These are phyloP conservation scores for Nebria salina DNA, from an alignment of 2,888 invertebrate species.

Conservation along the genomic window DNA sequence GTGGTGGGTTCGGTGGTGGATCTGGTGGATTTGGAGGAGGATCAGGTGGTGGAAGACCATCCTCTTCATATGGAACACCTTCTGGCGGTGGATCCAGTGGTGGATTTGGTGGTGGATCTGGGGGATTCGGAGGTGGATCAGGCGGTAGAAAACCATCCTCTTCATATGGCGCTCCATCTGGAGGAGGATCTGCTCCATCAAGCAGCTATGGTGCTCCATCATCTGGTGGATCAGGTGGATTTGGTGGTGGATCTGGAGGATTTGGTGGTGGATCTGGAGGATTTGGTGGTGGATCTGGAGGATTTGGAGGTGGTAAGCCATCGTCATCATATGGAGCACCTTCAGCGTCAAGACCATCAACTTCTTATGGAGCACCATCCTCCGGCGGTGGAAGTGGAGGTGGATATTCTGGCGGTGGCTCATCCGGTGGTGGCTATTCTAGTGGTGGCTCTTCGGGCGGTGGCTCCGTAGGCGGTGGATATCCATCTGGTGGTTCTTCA, in stretches of 20 bases:
- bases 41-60: conserved; percentile 52
- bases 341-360: conserved; percentile 50
- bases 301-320: conserved; percentile 52
- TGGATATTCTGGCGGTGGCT: conserved; percentile 52
- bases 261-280: conserved; percentile 48
- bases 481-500: conserved; percentile 57
- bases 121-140: conserved; percentile 50
- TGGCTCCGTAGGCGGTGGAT: conserved; percentile 48
- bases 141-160: conserved; percentile 50
- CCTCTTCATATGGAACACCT: conserved; percentile 58
- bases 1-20: conserved; percentile 58
- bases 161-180: conserved; percentile 58
- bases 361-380: conserved; percentile 51
- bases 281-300: conserved; percentile 55
- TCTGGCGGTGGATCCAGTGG: conserved; percentile 53
- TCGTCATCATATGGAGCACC: conserved; percentile 58
- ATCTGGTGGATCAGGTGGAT: conserved; percentile 53
- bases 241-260: conserved; percentile 50
- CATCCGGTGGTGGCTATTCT: conserved; percentile 53
- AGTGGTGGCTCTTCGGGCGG: conserved; percentile 49
- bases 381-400: conserved; percentile 46
- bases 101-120: conserved; percentile 49
- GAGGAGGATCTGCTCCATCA: conserved; percentile 58
- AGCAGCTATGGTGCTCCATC: conserved; percentile 62
- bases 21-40: conserved; percentile 57